phyloP scores from a whole-genome alignment of 2,888 invertebrate species.

The Dynastes hyllus region DNA sequence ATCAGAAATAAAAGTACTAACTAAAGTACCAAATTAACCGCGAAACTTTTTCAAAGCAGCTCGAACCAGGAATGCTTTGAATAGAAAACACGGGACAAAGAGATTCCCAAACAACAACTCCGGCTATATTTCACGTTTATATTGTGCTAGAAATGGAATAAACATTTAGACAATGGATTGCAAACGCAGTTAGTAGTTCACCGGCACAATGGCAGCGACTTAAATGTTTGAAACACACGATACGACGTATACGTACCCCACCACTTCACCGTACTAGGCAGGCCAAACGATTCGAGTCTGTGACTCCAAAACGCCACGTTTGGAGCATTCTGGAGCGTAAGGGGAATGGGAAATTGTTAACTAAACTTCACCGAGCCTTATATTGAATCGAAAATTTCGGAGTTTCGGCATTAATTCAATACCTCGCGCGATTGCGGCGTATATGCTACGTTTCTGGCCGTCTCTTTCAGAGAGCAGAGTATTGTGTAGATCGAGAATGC shows the following conservation, averaged over 20 bases:
- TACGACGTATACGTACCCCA: constrained; percentile 36
- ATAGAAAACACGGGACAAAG: constrained; percentile 55
- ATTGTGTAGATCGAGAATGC: not conserved
- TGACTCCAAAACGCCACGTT: too few species aligned
- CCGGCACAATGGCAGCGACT: constrained; percentile 60
- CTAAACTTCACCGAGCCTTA: constrained; percentile 43
- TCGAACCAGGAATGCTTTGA: constrained; percentile 19
- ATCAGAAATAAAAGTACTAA: not conserved
- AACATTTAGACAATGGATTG: constrained; percentile 65
- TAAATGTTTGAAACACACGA: constrained; percentile 63
- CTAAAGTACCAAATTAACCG: constrained; percentile 32
- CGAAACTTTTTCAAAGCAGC: constrained; percentile 4
- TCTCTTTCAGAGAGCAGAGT: not conserved
- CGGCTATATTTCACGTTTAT: constrained; percentile 64
- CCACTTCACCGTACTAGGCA: too few species aligned
- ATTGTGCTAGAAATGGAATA: constrained; percentile 64
- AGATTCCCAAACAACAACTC: constrained; percentile 61
- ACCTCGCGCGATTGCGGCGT: constrained; percentile 1
- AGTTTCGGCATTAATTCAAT: constrained; percentile 39
- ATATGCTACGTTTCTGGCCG: too few species aligned
- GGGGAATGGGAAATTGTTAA: constrained; percentile 48
- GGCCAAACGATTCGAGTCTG: too few species aligned
- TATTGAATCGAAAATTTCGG: constrained; percentile 33
- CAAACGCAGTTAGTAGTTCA: constrained; percentile 58
- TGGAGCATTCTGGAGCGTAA: constrained; percentile 46